These are phyloP conservation scores for Diorhabda sublineata DNA, from an alignment of 1,140 invertebrate genomes.

Conservation along the genomic window DNA sequence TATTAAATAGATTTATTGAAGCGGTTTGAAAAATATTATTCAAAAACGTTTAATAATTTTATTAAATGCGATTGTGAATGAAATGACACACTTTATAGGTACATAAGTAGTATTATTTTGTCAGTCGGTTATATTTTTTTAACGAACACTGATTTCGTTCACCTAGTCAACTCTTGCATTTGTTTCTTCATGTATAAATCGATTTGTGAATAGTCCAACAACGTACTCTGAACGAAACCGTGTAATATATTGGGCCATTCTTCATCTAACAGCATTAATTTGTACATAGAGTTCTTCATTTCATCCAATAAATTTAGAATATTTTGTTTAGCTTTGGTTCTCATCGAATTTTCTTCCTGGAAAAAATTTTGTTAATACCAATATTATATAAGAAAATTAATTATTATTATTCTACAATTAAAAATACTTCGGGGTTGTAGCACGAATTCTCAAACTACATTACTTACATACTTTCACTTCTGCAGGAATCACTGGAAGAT, in stretches of 20 bases:
- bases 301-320: conserved; percentile 63
- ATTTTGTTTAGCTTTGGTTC: conserved; percentile 66
- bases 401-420: not conserved
- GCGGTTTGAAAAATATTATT: no score
- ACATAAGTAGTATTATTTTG: no score
- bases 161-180: conserved; percentile 41
- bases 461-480: not conserved
- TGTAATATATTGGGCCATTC: conserved; percentile 70
- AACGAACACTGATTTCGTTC: not conserved
- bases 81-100: no score
- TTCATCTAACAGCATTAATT: conserved; percentile 65
- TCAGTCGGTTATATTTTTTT: no score
- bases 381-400: not conserved
- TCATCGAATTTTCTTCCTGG: conserved; percentile 65
- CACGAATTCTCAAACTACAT: not conserved
- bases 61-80: no score
- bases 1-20: no score
- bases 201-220: conserved; percentile 72
- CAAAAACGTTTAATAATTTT: no score
- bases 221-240: conserved; percentile 68
- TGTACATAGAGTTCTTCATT: conserved; percentile 68
- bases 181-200: conserved; percentile 67
- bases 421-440: not conserved
- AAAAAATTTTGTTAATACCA: conserved; percentile 26
- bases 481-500: not conserved